Evolutionary conservation across 2,888 invertebrate species (phyloP), one percentile per base, ranked within the genome.

Genomic region (Nomada flava): DNA sequence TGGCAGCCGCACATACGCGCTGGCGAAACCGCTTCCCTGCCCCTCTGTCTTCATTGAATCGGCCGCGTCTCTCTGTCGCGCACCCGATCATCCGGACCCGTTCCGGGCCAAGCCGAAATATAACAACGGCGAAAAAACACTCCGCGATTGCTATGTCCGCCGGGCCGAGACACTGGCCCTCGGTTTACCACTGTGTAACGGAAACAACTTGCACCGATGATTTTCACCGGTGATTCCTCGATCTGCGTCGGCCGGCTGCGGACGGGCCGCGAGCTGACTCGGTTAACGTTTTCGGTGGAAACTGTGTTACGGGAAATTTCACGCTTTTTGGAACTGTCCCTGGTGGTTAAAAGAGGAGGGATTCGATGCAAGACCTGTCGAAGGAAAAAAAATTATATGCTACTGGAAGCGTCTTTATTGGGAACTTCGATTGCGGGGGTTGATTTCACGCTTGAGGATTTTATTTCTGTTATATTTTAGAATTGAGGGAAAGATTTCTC

Each of bases 1-100:
- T 92, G 90, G 91, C 89, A 86, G 93, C 91, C 90, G 90, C 91
- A 89, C 86, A 85, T 86, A 86, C 85, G 86, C 86, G 83, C 85
- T 84, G 72, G 68, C 84, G 77, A 85, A 84, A 87, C 88, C 78
- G 83, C 84, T 75, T 75, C 73, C 76, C 62, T 44, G 26, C 18
- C 23, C 60, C 47, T 79, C 80, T 68, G n/a, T 73, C 75, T 71
- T 69, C 73, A 15, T 62, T 29, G 11, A 26, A 29, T 65, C 57
- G 75, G 82, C 69, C 71, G 75, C 70, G 73, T 50, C 52, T 75
- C 80, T 80, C 77, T 81, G 69, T 69, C 79, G 70, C 70, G 81
- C 80, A 70, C 77, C 76, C 79, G 85, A 90, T 89, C 59, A 50
- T 50, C 59, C 20, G 26, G 59, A 47, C 60, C 60, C 59, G 59